phyloP scores from a whole-genome alignment of 1,140 invertebrate genomes.

The Theocolax elegans region DNA sequence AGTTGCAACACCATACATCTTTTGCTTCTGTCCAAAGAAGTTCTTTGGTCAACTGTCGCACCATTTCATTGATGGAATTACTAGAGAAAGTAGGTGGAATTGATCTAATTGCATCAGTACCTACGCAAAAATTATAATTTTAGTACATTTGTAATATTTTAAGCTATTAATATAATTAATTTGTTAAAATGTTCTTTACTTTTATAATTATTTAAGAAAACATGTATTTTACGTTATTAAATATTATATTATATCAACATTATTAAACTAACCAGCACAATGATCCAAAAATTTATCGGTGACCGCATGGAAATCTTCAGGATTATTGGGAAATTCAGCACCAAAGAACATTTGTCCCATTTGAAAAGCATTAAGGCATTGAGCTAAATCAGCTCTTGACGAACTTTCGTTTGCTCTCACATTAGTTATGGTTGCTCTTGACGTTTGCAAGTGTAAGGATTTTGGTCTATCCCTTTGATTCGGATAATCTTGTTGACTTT shows the following conservation, averaged over 20 bases:
- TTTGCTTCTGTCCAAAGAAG: conserved; percentile 85
- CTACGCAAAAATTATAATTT: conserved; percentile 54
- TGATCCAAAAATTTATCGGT: conserved; percentile 82
- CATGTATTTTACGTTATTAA: no score
- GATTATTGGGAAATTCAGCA: conserved; percentile 77
- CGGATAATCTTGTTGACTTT: conserved; percentile 75
- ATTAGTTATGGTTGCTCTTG: conserved; percentile 83
- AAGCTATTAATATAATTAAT: conserved; percentile 20
- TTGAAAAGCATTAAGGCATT: conserved; percentile 79
- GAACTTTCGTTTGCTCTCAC: conserved; percentile 76
- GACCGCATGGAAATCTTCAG: conserved; percentile 75
- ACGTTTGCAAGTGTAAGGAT: conserved; percentile 84
- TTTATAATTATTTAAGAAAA: conserved; percentile 30
- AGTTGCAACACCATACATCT: conserved; percentile 87
- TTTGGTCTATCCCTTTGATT: conserved; percentile 84
- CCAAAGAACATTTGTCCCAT: conserved; percentile 80
- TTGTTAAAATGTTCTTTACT: conserved; percentile 19
- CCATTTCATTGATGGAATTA: conserved; percentile 65
- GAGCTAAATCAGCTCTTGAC: conserved; percentile 78
- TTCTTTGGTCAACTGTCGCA: conserved; percentile 70
- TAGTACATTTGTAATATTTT: background rate
- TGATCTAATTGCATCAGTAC: conserved; percentile 68
- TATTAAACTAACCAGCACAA: conserved; percentile 70
- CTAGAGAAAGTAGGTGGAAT: conserved; percentile 60
- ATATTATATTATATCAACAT: no score